Evolutionary conservation across 2,888 invertebrate genomes (phyloP).

Genomic region (Rotaria socialis): DNA sequence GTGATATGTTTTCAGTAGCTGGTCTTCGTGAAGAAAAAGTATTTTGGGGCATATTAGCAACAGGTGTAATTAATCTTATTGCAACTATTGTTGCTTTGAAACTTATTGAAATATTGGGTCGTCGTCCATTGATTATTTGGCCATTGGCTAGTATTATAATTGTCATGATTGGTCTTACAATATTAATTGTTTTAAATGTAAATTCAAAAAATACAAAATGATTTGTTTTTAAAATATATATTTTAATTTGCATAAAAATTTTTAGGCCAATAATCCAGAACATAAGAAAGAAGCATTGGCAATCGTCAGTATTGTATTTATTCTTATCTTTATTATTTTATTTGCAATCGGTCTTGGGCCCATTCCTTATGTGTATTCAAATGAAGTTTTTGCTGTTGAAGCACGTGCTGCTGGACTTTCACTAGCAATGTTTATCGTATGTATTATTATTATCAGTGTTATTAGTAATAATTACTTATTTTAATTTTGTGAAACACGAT

Average conservation of each 20-base stretch:
- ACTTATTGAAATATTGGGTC: constrained; percentile 22
- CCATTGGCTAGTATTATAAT: constrained; percentile 37
- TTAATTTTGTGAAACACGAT: too few relatives aligned
- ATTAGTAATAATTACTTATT: too few relatives aligned
- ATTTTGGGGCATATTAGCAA: background rate
- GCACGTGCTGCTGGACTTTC: constrained; percentile 9
- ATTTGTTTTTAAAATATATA: background rate
- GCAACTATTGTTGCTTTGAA: background rate
- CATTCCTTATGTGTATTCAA: background rate
- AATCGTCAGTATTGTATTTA: background rate
- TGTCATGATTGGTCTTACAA: constrained; percentile 35
- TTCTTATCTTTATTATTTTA: background rate
- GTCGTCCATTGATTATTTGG: constrained; percentile 23
- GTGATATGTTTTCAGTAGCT: background rate
- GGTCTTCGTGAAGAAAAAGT: background rate
- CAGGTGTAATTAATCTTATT: constrained; percentile 20
- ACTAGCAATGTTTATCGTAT: background rate
- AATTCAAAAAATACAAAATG: background rate
- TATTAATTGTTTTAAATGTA: constrained; percentile 41
- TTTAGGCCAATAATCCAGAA: background rate
- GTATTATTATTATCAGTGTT: background rate
- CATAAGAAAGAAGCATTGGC: background rate
- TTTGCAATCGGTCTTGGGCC: constrained; percentile 4
- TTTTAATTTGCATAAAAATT: background rate
- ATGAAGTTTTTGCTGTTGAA: constrained; percentile 6